Evolutionary conservation across 2,888 invertebrate genomes (phyloP).

Genomic region (Drosophila mulleri): DNA sequence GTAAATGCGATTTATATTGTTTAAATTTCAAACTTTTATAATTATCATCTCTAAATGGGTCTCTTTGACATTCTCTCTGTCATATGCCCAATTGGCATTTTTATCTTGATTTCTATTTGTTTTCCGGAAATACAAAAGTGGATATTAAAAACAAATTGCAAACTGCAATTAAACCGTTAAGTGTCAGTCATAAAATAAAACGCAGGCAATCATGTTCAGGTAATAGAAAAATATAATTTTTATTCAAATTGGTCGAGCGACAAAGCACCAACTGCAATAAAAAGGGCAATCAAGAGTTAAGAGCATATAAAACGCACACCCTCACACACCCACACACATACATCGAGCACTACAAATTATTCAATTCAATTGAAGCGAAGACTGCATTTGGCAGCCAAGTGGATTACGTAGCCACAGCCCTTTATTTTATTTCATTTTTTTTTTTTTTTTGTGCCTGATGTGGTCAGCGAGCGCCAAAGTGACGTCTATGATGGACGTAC

Average conservation of each 20-base stretch:
- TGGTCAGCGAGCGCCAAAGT: conserved; percentile 38
- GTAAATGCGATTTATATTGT: neutral
- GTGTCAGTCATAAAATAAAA: conserved; percentile 24
- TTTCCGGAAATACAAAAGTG: neutral
- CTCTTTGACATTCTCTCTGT: neutral
- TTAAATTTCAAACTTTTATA: neutral
- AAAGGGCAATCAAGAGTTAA: conserved; percentile 51
- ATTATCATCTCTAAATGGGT: neutral
- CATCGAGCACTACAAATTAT: conserved; percentile 60
- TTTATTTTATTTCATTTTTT: neutral
- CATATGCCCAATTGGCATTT: neutral
- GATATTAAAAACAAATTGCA: conserved; percentile 43
- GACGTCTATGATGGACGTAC: conserved; percentile 65
- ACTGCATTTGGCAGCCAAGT: conserved; percentile 69
- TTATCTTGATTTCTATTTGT: neutral
- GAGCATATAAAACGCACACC: conserved; percentile 64
- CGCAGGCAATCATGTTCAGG: conserved; percentile 28
- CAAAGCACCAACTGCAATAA: conserved; percentile 22
- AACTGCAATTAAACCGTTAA: conserved; percentile 17
- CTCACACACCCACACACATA: conserved; percentile 28
- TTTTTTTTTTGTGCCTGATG: conserved; percentile 18
- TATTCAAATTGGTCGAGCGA: conserved; percentile 31
- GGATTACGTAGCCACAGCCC: conserved; percentile 50
- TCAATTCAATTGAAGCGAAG: conserved; percentile 69
- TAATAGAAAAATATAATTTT: conserved; percentile 41